Evolutionary conservation across 35 echinoderm and acorn worm species (phyloP).

Genomic region (Acanthaster planci): DNA sequence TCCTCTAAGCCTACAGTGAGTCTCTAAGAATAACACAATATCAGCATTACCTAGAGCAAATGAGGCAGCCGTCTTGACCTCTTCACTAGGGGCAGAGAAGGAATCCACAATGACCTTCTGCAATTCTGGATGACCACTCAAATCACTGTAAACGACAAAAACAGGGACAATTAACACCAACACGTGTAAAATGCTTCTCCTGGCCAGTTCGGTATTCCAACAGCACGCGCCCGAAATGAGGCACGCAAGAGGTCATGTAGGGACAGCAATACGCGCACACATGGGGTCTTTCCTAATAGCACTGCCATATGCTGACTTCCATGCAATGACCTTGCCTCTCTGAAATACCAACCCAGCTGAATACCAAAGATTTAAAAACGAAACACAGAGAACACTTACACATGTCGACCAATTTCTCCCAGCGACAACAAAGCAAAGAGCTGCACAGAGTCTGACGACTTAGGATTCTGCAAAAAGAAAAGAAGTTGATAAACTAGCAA

Average conservation of each 20-base stretch:
- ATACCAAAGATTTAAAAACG: no score
- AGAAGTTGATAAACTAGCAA: background rate
- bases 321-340: no score
- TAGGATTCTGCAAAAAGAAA: constrained; percentile 75
- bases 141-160: constrained; percentile 65
- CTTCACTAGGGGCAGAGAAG: constrained; percentile 93
- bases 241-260: no score
- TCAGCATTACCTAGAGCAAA: constrained; percentile 91
- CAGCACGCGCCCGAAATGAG: no score
- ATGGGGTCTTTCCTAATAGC: no score
- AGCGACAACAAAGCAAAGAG: constrained; percentile 91
- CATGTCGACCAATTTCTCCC: constrained; percentile 95
- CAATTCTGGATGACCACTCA: constrained; percentile 88
- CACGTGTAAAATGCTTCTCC: no score
- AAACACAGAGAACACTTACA: constrained; percentile 73
- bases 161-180: background rate
- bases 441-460: constrained; percentile 88
- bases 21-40: constrained; percentile 18
- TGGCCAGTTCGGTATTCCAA: no score
- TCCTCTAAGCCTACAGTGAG: no score
- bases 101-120: constrained; percentile 85
- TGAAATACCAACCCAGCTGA: no score
- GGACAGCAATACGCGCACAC: no score
- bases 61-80: constrained; percentile 92
- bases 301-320: no score